phyloP scores from a whole-genome alignment of 2,888 invertebrate species.

The Philopedon plagiatum region DNA sequence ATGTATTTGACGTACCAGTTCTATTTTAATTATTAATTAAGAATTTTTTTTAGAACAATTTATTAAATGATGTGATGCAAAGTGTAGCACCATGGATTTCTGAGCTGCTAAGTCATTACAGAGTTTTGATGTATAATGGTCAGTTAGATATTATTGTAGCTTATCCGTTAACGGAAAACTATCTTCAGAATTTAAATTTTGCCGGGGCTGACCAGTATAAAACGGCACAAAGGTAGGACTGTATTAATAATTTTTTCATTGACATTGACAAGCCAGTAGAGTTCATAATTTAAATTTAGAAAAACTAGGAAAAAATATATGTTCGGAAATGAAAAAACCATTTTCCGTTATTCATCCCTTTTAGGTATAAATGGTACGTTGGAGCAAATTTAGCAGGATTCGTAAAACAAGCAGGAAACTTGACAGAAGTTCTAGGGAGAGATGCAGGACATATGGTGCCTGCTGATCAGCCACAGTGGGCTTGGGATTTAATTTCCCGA shows the following conservation, averaged over 20 bases:
- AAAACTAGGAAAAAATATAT: too few species aligned
- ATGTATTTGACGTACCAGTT: too few species aligned
- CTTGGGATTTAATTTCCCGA: slow-evolving; percentile 79
- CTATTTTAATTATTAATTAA: too few species aligned
- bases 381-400: slow-evolving; percentile 82
- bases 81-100: slow-evolving; percentile 82
- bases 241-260: too few species aligned
- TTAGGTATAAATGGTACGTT: slow-evolving; percentile 78
- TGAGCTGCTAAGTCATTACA: slow-evolving; percentile 77
- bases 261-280: too few species aligned
- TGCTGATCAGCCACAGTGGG: slow-evolving; percentile 84
- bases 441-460: slow-evolving; percentile 90
- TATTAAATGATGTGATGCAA: slow-evolving; percentile 86
- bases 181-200: slow-evolving; percentile 81
- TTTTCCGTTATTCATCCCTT: background rate
- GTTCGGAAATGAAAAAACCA: background rate
- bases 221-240: slow-evolving; percentile 71
- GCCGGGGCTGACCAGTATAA: slow-evolving; percentile 77
- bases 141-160: slow-evolving; percentile 94
- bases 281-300: too few species aligned
- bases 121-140: slow-evolving; percentile 88
- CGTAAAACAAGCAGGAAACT: slow-evolving; percentile 77
- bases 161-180: slow-evolving; percentile 87
- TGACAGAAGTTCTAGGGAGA: slow-evolving; percentile 82
- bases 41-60: slow-evolving; percentile 65